phyloP scores from a whole-genome alignment of 1,140 invertebrate species.

The Hylyphantes graminicola region DNA sequence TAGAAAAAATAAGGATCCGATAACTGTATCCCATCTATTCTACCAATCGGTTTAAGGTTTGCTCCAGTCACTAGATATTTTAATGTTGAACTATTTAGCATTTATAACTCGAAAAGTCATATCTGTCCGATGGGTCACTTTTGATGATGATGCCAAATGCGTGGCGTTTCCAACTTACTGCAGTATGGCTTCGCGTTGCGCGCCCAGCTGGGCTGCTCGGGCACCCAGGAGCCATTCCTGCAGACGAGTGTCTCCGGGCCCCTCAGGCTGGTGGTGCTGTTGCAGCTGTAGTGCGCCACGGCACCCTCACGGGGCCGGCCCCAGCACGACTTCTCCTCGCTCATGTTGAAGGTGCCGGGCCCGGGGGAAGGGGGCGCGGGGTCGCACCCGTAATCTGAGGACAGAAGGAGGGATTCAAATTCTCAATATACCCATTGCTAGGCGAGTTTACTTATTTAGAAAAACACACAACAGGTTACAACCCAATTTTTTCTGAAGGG shows the following conservation, averaged over 20 bases:
- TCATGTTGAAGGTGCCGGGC: constrained; percentile 46
- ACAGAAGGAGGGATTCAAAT: neutral
- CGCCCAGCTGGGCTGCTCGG: neutral
- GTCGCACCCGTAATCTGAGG: constrained; percentile 46
- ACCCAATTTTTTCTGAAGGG: too few species aligned
- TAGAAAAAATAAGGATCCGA: too few species aligned
- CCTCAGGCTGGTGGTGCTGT: constrained; percentile 15
- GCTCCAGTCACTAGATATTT: too few species aligned
- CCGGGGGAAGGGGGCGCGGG: constrained; percentile 35
- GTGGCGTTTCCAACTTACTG: constrained; percentile 12
- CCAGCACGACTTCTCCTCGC: constrained; percentile 56
- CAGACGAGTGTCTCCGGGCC: constrained; percentile 46
- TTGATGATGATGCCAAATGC: neutral
- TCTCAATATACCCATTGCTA: too few species aligned
- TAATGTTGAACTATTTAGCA: too few species aligned
- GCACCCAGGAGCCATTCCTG: constrained; percentile 44
- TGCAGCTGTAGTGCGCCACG: constrained; percentile 45
- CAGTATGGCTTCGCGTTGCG: constrained; percentile 13
- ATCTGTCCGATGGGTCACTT: neutral
- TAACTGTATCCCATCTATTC: too few species aligned
- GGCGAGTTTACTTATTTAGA: too few species aligned
- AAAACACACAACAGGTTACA: too few species aligned
- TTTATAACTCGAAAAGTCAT: too few species aligned
- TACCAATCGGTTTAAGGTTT: too few species aligned
- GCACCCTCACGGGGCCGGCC: constrained; percentile 44